These are phyloP conservation scores for Bombylius major DNA, from an alignment of 2,888 invertebrate genomes.

Conservation along the genomic window DNA sequence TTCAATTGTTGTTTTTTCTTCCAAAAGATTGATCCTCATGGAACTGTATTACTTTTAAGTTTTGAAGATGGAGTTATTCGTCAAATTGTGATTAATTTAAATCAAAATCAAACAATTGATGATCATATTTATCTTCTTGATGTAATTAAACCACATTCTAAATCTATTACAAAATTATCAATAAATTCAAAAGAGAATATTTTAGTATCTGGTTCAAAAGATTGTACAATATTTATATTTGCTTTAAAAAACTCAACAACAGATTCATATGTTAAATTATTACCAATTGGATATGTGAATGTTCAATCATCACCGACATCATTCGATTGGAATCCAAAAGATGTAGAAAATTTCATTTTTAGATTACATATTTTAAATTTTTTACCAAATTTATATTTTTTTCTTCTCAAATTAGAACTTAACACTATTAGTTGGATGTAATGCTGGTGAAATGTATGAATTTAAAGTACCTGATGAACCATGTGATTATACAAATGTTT, in stretches of 20 bases:
- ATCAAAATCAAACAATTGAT: conserved; percentile 6
- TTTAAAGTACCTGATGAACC: conserved; percentile 37
- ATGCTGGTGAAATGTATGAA: conserved; percentile 43
- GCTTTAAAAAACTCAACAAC: conserved; percentile 29
- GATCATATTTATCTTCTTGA: conserved; percentile 28
- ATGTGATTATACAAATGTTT: conserved; percentile 36
- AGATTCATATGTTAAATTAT: conserved; percentile 38
- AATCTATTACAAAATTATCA: conserved; percentile 46
- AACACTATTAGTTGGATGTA: conserved; percentile 43
- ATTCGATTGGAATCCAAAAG: conserved; percentile 52
- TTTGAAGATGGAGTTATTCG: conserved; percentile 62
- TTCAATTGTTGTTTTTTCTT: neutral
- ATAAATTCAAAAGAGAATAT: conserved; percentile 45
- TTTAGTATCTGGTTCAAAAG: conserved; percentile 53
- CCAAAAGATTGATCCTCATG: conserved; percentile 47
- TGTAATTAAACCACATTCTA: conserved; percentile 55
- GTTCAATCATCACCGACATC: conserved; percentile 49
- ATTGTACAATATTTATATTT: conserved; percentile 58
- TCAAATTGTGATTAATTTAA: conserved; percentile 31
- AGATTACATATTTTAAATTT: conserved; percentile 7
- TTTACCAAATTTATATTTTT: neutral
- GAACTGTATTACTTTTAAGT: conserved; percentile 52
- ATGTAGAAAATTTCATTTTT: conserved; percentile 29
- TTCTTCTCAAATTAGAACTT: neutral
- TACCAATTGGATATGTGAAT: conserved; percentile 55